phyloP scores from a whole-genome alignment of 2,113 vertebrate species.

The Calidris pugnax region DNA sequence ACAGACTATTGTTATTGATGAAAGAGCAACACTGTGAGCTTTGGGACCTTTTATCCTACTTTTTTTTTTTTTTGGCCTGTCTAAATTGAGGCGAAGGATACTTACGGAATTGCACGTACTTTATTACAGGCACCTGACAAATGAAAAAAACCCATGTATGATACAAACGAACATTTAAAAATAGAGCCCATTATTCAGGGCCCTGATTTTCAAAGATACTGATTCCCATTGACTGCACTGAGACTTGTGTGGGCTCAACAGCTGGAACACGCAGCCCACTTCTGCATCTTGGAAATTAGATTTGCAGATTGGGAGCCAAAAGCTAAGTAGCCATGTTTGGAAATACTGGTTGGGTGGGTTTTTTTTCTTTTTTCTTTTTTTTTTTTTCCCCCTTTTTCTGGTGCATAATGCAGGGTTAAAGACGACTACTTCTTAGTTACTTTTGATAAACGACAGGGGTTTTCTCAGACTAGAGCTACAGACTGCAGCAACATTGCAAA shows the following conservation, averaged over 20 bases:
- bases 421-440: not conserved
- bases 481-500: not conserved
- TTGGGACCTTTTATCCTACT: conserved; percentile 25
- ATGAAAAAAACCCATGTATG: not conserved
- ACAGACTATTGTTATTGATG: not conserved
- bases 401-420: not conserved
- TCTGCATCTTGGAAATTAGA: conserved; percentile 1
- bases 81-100: not conserved
- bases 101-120: not conserved
- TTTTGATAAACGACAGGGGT: not conserved
- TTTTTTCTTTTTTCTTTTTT: not conserved
- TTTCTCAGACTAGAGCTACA: not conserved
- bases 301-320: conserved; percentile 8
- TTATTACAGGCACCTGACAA: not conserved
- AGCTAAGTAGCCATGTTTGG: conserved; percentile 38
- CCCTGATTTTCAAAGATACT: conserved; percentile 13
- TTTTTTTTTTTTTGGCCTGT: not conserved
- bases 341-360: not conserved
- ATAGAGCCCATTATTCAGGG: not conserved
- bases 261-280: conserved; percentile 21
- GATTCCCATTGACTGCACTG: conserved; percentile 31
- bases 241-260: conserved; percentile 26
- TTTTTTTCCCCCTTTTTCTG: not conserved
- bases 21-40: conserved; percentile 3
- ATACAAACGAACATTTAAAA: not conserved